phyloP scores from a whole-genome alignment of 2,888 invertebrate species.

The Diarsia dahlii region DNA sequence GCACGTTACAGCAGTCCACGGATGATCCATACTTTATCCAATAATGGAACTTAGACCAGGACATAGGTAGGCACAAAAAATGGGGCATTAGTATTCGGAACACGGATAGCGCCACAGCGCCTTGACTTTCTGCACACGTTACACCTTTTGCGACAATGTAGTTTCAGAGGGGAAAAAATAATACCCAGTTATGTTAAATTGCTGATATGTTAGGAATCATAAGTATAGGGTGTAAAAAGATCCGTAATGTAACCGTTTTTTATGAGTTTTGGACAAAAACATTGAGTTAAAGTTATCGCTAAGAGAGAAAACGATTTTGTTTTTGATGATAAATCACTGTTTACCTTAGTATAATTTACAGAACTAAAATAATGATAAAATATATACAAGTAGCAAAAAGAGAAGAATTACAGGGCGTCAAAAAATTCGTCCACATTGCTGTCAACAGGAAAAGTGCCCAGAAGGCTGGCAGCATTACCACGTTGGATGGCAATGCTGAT shows the following conservation, averaged over 20 bases:
- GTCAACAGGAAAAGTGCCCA: too few species aligned
- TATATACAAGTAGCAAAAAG: too few species aligned
- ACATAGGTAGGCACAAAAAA: slow-evolving; percentile 25
- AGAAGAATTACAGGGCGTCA: too few species aligned
- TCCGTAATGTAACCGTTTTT: not conserved
- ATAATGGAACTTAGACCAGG: slow-evolving; percentile 8
- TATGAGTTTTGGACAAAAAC: not conserved
- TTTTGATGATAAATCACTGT: not conserved
- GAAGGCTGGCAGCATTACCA: too few species aligned
- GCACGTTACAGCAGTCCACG: slow-evolving; percentile 2
- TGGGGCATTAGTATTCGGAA: slow-evolving; percentile 22
- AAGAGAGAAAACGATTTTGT: not conserved
- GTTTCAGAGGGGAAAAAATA: not conserved
- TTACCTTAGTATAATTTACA: too few species aligned
- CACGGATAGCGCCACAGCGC: slow-evolving; percentile 21
- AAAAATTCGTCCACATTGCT: too few species aligned
- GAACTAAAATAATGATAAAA: too few species aligned
- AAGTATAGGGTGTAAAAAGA: not conserved
- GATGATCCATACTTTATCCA: slow-evolving; percentile 36
- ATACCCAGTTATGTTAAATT: slow-evolving; percentile 5
- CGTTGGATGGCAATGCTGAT: too few species aligned
- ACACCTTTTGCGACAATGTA: slow-evolving; percentile 33
- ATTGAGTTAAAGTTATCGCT: not conserved
- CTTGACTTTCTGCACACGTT: slow-evolving; percentile 33
- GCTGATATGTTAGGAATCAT: slow-evolving; percentile 3